Conservation (phyloP, 2,888 invertebrate species). For the Tipula vernalis region DNA sequence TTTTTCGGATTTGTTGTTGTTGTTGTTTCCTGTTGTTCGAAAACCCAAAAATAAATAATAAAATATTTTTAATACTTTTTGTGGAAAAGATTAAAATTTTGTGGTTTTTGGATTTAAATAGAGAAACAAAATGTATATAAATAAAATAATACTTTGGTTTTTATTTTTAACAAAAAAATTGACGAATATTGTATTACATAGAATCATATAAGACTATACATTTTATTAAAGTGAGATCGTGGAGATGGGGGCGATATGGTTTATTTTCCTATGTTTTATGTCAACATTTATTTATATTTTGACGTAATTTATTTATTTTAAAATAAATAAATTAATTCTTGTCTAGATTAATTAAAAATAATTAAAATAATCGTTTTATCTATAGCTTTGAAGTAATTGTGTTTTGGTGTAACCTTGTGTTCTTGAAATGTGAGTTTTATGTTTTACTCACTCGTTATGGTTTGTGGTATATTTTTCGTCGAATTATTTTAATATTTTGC, state of each 20-base stretch:
- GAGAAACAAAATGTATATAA: neutral
- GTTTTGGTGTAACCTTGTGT: neutral
- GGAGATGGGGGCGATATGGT: neutral
- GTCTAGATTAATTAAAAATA: neutral
- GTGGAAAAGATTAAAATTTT: neutral
- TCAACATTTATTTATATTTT: neutral
- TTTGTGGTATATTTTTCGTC: neutral
- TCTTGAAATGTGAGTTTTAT: neutral
- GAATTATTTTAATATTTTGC: neutral
- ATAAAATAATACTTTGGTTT: neutral
- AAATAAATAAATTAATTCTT: neutral
- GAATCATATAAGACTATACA: neutral
- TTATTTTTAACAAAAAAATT: neutral
- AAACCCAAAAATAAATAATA: neutral
- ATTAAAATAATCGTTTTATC: neutral
- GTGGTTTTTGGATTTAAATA: neutral
- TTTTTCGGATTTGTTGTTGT: neutral
- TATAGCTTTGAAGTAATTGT: neutral
- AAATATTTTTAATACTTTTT: neutral
- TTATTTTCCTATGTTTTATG: neutral
- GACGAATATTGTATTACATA: neutral
- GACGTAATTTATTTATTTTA: neutral
- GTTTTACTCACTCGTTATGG: neutral
- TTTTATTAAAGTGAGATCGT: neutral
- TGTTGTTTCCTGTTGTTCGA: neutral